Evolutionary conservation across 2,113 vertebrate genomes (phyloP).

Genomic region (Dendropsophus ebraccatus): DNA sequence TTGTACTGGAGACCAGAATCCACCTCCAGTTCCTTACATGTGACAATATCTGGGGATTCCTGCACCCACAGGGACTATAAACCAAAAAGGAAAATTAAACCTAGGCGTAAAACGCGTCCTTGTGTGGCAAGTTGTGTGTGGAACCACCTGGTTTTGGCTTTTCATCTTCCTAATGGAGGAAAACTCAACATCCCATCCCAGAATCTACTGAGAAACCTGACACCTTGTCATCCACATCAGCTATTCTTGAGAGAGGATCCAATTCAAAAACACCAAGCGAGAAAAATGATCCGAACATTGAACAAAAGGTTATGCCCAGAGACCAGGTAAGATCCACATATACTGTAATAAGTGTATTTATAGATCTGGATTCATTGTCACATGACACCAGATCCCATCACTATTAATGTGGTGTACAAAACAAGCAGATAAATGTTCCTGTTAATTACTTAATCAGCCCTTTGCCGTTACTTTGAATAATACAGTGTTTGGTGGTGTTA

Average conservation of each 20-base stretch:
- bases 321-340: neutral
- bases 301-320: neutral
- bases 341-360: too few relatives aligned
- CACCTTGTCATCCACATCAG: neutral
- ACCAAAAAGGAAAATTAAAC: neutral
- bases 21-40: neutral
- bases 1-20: conserved; percentile 47
- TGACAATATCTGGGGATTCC: neutral
- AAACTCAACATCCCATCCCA: neutral
- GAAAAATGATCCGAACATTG: neutral
- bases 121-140: neutral
- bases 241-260: neutral
- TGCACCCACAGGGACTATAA: neutral
- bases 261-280: neutral
- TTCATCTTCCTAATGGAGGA: neutral
- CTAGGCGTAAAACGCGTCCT: neutral
- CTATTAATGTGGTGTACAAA: too few relatives aligned
- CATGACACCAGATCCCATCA: too few relatives aligned
- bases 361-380: too few relatives aligned
- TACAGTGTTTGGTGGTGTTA: too few relatives aligned
- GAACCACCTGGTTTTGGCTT: conserved; percentile 41
- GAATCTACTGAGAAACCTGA: neutral
- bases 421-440: too few relatives aligned
- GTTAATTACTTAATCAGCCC: too few relatives aligned
- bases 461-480: too few relatives aligned